Evolutionary conservation across 1,140 invertebrate genomes (phyloP).

Genomic region (Bombus balteatus): DNA sequence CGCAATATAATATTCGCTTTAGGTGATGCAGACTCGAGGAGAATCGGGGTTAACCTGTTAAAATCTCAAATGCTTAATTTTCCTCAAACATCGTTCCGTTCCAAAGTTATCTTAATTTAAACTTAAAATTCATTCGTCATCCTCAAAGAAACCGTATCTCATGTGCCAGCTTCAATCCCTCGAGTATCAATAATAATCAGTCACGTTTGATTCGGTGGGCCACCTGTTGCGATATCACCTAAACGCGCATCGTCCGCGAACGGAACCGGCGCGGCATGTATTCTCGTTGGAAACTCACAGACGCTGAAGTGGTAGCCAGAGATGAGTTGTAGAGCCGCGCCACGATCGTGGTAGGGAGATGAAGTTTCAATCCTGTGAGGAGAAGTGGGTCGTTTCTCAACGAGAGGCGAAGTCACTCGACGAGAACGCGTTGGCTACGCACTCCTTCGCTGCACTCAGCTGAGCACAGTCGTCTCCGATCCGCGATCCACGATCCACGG

Average conservation of each 20-base stretch:
- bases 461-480: slow-evolving; percentile 63
- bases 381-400: slow-evolving; percentile 81
- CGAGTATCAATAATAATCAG: background rate
- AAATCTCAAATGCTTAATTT: background rate
- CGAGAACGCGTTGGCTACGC: slow-evolving; percentile 74
- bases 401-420: slow-evolving; percentile 75
- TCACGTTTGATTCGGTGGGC: background rate
- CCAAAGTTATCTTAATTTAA: too few species aligned
- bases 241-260: background rate
- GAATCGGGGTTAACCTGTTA: background rate
- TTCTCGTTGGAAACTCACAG: slow-evolving; percentile 40
- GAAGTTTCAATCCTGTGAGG: slow-evolving; percentile 68
- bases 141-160: too few species aligned
- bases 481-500: slow-evolving; percentile 11
- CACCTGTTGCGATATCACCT: slow-evolving; percentile 10
- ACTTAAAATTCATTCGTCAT: too few species aligned
- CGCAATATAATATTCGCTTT: too few species aligned
- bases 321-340: slow-evolving; percentile 57
- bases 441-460: slow-evolving; percentile 75
- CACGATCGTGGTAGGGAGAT: slow-evolving; percentile 62
- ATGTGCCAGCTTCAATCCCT: too few species aligned
- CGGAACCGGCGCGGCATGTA: slow-evolving; percentile 16
- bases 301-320: slow-evolving; percentile 42
- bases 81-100: background rate
- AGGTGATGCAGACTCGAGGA: background rate